Evolutionary conservation across 2,888 invertebrate species (phyloP), one percentile per base, ranked within the genome.

Genomic region (Autographa gamma): DNA sequence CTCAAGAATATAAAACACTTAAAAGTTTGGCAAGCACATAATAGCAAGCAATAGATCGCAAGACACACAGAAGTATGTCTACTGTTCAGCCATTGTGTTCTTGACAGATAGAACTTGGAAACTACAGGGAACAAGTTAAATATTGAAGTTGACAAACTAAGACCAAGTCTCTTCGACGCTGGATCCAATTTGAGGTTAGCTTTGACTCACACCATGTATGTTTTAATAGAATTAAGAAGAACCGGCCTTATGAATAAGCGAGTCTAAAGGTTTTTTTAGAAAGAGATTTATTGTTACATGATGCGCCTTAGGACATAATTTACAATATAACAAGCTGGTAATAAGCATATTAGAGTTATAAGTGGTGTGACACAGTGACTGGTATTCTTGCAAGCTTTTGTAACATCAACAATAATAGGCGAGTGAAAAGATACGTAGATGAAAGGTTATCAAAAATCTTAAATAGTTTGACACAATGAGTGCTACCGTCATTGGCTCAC

Each of bases 121-220:
- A 91, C 89, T 90, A 87, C 86, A 85, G 85, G 85, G 89, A 85
- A 81, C 90, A 92, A 92, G 91, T 92, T 90, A 91, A 93, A 93
- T 93, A 93, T 92, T 92, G 89, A 89, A 92, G 89, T 92, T 92
- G 91, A 91, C 91, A 90, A 93, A 92, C 91, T 91, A 83, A 80
- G 78, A 84, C 83, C 79, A 85, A 89, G 88, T 87, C 86, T 86
- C 85, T 82, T 82, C 85, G 76, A 73, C 76, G 76, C 73, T 82
- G 82, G 82, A 87, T 89, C 84, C 86, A 88, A 89, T 88, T 86
- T 87, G 85, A 83, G 84, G 87, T 82, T 86, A 83, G 79, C 78
- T 79, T 84, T 80, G 79, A 70, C 73, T 79, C 76, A 79, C 77
- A 67, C 38, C 63, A 74, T 80, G 80, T 86, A 82, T 86, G 86